phyloP scores from a whole-genome alignment of 2,797 vertebrate genomes.

The Zonotrichia albicollis region DNA sequence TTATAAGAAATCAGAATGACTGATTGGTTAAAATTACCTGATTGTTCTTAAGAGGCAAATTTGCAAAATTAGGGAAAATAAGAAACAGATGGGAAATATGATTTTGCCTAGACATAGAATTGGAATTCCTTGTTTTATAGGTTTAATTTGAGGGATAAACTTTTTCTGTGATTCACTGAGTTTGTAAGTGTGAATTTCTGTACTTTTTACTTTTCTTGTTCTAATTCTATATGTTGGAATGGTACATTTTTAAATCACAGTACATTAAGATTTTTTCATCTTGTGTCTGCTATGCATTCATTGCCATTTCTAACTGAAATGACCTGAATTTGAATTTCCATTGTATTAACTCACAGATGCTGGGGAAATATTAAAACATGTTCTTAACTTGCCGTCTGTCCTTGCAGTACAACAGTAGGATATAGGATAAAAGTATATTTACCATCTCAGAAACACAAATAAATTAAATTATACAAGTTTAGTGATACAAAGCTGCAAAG shows the following conservation, averaged over 20 bases:
- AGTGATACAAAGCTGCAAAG: background rate
- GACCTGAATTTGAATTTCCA: background rate
- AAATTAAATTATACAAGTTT: background rate
- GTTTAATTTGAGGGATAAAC: background rate
- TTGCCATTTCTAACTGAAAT: background rate
- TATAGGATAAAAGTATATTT: background rate
- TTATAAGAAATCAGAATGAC: background rate
- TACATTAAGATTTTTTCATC: background rate
- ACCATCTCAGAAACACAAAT: background rate
- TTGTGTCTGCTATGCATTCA: background rate
- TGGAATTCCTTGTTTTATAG: background rate
- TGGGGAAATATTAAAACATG: background rate
- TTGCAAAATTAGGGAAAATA: background rate
- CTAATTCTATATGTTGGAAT: background rate
- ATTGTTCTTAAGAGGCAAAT: background rate
- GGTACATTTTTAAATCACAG: background rate
- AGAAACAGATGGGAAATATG: conserved; percentile 18
- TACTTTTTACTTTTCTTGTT: background rate
- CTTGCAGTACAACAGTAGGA: background rate
- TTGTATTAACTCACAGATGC: background rate
- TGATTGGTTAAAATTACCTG: background rate
- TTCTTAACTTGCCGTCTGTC: background rate
- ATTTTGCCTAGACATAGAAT: background rate
- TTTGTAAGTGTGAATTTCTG: conserved; percentile 4
- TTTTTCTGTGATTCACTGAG: background rate